Evolutionary conservation across 1,140 invertebrate genomes (phyloP), one percentile per base, ranked within the genome.

Genomic region (Heliconius hermathena): DNA sequence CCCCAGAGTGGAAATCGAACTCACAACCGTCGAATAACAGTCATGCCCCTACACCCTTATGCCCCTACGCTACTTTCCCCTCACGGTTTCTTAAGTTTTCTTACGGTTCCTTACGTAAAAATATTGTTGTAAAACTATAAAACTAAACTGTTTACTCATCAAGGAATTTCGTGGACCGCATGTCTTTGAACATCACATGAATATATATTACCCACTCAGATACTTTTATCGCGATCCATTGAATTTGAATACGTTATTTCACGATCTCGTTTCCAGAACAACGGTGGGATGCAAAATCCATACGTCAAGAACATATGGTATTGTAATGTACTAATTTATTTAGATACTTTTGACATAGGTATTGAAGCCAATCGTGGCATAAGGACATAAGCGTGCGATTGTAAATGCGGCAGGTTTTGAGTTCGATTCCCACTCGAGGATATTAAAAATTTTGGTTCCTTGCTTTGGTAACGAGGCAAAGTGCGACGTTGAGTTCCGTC

Each of bases 191-290:
- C 76, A 72, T 46, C 54, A 66, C 54, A 78, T 81, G 85, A 88
- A 88, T 88, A 88, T 88, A 87, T 85, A 87, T 85, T 76, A 77
- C 80, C 83, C 73, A 83, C 82, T 84, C 82, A 81, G 76, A 83
- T 80, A 84, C 78, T 82, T 82, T 78, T 49, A 84, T 83, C 78
- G 74, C 83, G 77, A 80, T 78, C 82, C 78, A 88, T 86, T 89
- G 83, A 88, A 87, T 88, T 86, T 85, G 80, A 83, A 85, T 84
- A 79, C 74, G 80, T 81, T 83, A 78, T 84, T 82, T 82, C 74
- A 77, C 81, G 80, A 77, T 76, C 20, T 57, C 36, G 71, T 66
- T 60, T 54, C n/a, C 74, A 52, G 74, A 76, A 66, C 54, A 26
- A 26, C 6, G 22, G 4, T 73, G 71, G 11, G 29, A 73, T 41